Conservation (phyloP, 1,140 invertebrate genomes). For the Paralvinella palmiformis region DNA sequence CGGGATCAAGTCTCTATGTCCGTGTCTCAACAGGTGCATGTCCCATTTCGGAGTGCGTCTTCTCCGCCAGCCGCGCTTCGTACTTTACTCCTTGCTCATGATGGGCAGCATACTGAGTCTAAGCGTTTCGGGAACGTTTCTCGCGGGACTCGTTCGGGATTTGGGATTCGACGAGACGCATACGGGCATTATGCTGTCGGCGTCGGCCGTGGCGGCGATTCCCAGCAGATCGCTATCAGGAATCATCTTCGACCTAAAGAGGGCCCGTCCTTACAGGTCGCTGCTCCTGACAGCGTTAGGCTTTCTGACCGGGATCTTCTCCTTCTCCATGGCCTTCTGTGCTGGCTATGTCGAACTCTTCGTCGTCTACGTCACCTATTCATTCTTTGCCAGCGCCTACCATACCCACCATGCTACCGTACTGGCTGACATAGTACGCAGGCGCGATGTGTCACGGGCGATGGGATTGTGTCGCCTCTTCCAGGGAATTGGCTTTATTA, state of each 20-base stretch:
- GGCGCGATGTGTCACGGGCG: neutral
- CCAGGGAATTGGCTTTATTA: slow-evolving; percentile 11
- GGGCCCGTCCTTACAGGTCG: neutral
- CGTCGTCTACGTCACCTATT: neutral
- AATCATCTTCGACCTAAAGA: slow-evolving; percentile 12
- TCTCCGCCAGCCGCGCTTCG: neutral
- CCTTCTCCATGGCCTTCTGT: neutral
- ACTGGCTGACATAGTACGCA: slow-evolving; percentile 6
- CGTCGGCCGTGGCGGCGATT: neutral
- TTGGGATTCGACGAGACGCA: neutral
- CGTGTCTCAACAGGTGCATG: neutral
- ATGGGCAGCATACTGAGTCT: neutral
- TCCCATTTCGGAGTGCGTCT: neutral
- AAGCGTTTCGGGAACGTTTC: neutral
- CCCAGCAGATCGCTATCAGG: slow-evolving; percentile 7
- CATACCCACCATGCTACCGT: slow-evolving; percentile 11
- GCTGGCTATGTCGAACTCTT: neutral
- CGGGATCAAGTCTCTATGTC: too few relatives aligned
- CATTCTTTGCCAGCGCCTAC: slow-evolving; percentile 2
- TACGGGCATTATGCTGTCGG: neutral
- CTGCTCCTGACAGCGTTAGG: neutral
- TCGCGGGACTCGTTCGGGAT: neutral
- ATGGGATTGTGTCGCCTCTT: slow-evolving; percentile 15
- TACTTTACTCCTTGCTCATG: neutral
- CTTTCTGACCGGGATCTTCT: neutral